These are phyloP conservation scores for Nesometra sesokonis DNA, from an alignment of 35 echinoderm and acorn worm species.

Conservation along the genomic window DNA sequence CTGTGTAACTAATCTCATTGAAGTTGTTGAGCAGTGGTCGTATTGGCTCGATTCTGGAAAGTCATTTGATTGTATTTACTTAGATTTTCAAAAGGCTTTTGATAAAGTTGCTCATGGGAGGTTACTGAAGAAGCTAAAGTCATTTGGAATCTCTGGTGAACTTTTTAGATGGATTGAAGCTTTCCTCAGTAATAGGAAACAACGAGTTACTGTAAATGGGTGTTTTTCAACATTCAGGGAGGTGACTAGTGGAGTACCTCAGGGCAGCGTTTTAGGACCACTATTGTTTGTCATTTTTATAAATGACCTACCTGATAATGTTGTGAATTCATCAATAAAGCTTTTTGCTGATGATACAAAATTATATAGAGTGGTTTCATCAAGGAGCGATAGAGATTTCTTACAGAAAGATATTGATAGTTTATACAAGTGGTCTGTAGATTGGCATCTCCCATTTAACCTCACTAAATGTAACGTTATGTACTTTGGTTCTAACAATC, in stretches of 20 bases:
- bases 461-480: background rate
- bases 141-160: background rate
- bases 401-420: background rate
- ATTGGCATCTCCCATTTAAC: background rate
- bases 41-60: background rate
- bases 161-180: background rate
- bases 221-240: background rate
- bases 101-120: no score
- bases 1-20: conserved; percentile 19
- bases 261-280: background rate
- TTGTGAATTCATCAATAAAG: background rate
- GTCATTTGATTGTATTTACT: background rate
- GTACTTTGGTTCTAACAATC: background rate
- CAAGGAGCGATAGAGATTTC: background rate
- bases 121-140: background rate
- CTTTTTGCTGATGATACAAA: conserved; percentile 1
- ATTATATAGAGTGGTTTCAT: background rate
- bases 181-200: conserved; percentile 11
- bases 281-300: conserved; percentile 2
- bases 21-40: conserved; percentile 6
- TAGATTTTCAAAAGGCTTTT: no score
- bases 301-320: conserved; percentile 1
- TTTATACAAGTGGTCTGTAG: background rate
- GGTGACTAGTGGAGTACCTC: conserved; percentile 3
- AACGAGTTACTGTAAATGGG: conserved; percentile 11